A percentile compares a stretch with the other conserved stretches of the same genome.
phyloP scores from a whole-genome alignment of 1,140 invertebrate species.

The Pseudomyrmex pallidus region DNA sequence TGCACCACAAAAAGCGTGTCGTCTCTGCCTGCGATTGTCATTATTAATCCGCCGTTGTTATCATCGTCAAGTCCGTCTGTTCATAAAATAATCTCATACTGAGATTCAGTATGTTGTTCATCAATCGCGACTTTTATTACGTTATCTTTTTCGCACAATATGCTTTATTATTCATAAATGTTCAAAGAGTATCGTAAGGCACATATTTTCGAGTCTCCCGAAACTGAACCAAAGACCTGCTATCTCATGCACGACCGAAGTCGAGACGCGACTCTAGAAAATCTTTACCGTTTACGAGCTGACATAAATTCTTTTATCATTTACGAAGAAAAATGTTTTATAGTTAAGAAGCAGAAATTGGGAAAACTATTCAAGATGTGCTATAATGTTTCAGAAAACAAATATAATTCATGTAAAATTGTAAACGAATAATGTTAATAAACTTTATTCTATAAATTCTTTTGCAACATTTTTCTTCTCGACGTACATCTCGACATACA shows the following conservation, averaged over 20 bases:
- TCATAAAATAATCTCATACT: conserved; percentile 19
- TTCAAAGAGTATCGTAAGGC: conserved; percentile 76
- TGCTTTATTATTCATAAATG: conserved; percentile 19
- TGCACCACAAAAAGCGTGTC: conserved; percentile 54
- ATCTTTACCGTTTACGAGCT: conserved; percentile 30
- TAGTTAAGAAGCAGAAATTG: neutral
- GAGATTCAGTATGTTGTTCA: neutral
- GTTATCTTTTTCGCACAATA: neutral
- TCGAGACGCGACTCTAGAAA: conserved; percentile 63
- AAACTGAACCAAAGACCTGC: conserved; percentile 29
- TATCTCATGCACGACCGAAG: conserved; percentile 58
- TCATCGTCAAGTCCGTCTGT: conserved; percentile 21
- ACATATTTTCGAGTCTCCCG: conserved; percentile 74
- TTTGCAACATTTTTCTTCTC: conserved; percentile 19
- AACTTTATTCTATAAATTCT: neutral
- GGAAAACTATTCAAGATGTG: neutral
- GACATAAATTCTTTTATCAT: conserved; percentile 17
- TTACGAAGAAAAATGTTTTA: conserved; percentile 14
- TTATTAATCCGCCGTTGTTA: conserved; percentile 8
- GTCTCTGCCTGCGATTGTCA: conserved; percentile 1
- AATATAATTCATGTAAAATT: neutral
- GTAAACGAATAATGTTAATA: no score
- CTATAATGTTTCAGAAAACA: neutral
- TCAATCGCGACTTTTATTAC: neutral
- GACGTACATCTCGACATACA: neutral